Conservation (phyloP, 1,140 invertebrate genomes). For the Bombus ignitus region DNA sequence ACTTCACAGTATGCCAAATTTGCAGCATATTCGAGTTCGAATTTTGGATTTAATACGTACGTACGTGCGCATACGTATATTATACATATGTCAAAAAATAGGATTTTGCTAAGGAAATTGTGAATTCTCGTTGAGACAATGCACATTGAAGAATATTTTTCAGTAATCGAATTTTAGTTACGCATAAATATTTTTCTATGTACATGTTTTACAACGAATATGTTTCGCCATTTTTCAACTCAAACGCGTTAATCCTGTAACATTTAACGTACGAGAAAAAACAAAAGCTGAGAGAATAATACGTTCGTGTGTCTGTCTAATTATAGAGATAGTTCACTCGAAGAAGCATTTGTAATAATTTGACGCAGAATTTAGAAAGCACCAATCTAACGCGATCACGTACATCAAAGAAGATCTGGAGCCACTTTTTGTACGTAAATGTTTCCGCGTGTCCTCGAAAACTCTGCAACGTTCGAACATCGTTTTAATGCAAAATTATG, state of each 20-base stretch:
- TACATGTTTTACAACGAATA: neutral
- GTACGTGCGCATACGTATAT: too few relatives aligned
- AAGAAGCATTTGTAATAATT: neutral
- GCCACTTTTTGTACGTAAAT: neutral
- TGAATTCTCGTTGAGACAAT: too few relatives aligned
- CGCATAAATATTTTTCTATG: neutral
- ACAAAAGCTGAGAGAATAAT: neutral
- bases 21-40: too few relatives aligned
- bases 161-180: neutral
- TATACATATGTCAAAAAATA: too few relatives aligned
- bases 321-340: neutral
- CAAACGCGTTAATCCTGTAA: neutral
- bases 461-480: neutral
- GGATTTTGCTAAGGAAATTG: too few relatives aligned
- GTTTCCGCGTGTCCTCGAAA: too few relatives aligned
- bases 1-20: too few relatives aligned
- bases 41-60: too few relatives aligned
- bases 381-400: neutral
- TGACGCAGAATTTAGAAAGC: neutral
- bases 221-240: neutral
- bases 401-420: neutral
- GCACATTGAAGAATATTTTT: too few relatives aligned
- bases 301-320: neutral
- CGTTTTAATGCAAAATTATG: neutral
- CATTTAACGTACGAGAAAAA: neutral